A percentile compares a stretch with the other conserved stretches of the same genome.
phyloP scores from a whole-genome alignment of 2,797 vertebrate species.

The Myripristis murdjan region DNA sequence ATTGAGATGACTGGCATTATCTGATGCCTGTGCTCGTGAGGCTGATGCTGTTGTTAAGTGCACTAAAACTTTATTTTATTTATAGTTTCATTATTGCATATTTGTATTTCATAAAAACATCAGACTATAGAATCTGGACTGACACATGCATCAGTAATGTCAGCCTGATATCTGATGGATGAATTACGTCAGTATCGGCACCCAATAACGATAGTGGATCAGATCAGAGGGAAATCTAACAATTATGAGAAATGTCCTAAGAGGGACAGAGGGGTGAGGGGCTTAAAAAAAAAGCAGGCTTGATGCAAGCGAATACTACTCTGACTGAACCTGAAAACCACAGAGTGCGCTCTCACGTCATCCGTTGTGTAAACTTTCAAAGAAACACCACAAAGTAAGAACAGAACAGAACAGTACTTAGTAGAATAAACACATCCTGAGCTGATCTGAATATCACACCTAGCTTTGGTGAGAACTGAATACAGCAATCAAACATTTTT shows the following conservation, averaged over 20 bases:
- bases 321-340: constrained; percentile 66
- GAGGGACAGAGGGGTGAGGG: constrained; percentile 19
- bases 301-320: constrained; percentile 47
- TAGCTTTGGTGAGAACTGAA: constrained; percentile 25
- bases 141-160: no score
- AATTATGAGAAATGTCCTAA: constrained; percentile 9
- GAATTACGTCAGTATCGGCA: no score
- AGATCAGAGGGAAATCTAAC: no score
- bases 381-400: constrained; percentile 23
- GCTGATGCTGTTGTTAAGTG: no score
- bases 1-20: no score
- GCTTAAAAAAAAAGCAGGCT: constrained; percentile 7
- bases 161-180: no score
- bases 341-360: constrained; percentile 50
- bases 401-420: constrained; percentile 9
- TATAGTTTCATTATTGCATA: no score
- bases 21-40: no score
- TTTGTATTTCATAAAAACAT: no score
- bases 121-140: no score
- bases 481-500: neutral
- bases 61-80: no score
- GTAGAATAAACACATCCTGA: constrained; percentile 8
- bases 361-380: constrained; percentile 38
- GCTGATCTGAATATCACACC: constrained; percentile 1
- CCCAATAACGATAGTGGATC: no score